Base-by-base conservation (phyloP, 2,888 invertebrate species). In the Scrobipalpa atriplicella region DNA sequence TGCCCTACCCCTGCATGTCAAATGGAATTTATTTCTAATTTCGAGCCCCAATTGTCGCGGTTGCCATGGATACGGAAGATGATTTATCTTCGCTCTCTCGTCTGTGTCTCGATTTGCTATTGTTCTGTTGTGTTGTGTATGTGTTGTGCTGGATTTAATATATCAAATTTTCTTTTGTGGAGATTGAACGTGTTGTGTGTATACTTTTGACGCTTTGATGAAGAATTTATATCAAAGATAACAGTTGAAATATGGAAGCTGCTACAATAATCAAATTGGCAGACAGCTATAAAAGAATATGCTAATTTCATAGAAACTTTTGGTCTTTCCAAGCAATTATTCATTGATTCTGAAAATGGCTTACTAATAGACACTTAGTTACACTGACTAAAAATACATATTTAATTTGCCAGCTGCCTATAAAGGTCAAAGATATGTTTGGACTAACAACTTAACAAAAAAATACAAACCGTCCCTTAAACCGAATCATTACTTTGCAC, bases 11-110 rank as follows among this genome's bases (percentile, higher is more conserved):
- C 66, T 73, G 76, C 78, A 79, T 78, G 78, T 80, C 79, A 79
- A 80, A 82, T 77, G 78, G 78, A 83, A 84, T 82, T 84, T 81
- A 84, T 83, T 84, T 83, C 80, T 85, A 85, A 85, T 84, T 83
- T 79, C 73, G 73, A 71, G 72, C 78, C 79, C 80, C 79, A 78
- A 79, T 80, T 79, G 81, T 80, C 78, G 76, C 75, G 71, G 84
- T 83, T 73, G 72, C 79, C 73, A 80, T 78, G 75, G 69, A 74
- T 68, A 82, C 82, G 73, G 11, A 63, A 66, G 76, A 80, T 84
- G 80, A 83, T 83, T 82, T 81, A 82, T 84, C 77, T 78, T 70
- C 69, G 71, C 71, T 71, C 68, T 64, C 73, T 69, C 71, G 71
- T 74, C 71, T 72, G 72, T 75, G 60, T 58, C 66, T 64, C 62